These are phyloP conservation scores for Phyllotreta cruciferae DNA, from an alignment of 2,888 invertebrate genomes.

Conservation along the genomic window DNA sequence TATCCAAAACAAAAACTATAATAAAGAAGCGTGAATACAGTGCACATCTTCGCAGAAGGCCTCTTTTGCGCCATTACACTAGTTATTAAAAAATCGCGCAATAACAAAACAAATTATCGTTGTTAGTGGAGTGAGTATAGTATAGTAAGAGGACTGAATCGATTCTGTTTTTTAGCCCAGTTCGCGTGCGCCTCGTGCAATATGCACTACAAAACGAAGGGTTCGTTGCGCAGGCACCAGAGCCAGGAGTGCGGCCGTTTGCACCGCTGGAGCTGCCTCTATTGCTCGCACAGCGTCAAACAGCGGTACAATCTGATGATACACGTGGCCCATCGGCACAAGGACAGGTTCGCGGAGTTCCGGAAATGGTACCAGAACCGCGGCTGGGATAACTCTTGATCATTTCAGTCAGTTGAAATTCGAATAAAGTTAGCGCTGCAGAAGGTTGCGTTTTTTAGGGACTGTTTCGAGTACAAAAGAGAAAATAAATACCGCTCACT, in stretches of 20 bases:
- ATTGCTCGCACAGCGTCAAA: constrained; percentile 26
- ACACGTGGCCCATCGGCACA: constrained; percentile 23
- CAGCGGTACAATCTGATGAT: constrained; percentile 24
- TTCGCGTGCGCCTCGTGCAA: constrained; percentile 13
- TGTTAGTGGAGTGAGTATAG: background rate
- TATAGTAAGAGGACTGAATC: background rate
- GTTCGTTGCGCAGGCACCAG: constrained; percentile 34
- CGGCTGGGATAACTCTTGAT: background rate
- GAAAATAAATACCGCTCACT: too few species aligned
- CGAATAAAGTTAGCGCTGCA: too few species aligned
- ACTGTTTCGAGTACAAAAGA: too few species aligned
- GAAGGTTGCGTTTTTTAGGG: too few species aligned
- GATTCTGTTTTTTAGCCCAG: constrained; percentile 9
- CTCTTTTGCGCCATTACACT: too few species aligned
- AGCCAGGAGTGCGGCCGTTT: constrained; percentile 62
- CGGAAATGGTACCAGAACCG: constrained; percentile 11
- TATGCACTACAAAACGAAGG: background rate
- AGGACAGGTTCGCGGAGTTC: background rate
- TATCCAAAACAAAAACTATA: too few species aligned
- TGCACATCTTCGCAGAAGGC: too few species aligned
- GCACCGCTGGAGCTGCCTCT: constrained; percentile 58
- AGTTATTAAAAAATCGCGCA: too few species aligned
- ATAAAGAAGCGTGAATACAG: too few species aligned
- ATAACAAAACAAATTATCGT: too few species aligned
- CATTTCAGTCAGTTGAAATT: too few species aligned